Evolutionary conservation across 2,888 invertebrate species (phyloP), one percentile per base, ranked within the genome.

Genomic region (Heliconius cydno): DNA sequence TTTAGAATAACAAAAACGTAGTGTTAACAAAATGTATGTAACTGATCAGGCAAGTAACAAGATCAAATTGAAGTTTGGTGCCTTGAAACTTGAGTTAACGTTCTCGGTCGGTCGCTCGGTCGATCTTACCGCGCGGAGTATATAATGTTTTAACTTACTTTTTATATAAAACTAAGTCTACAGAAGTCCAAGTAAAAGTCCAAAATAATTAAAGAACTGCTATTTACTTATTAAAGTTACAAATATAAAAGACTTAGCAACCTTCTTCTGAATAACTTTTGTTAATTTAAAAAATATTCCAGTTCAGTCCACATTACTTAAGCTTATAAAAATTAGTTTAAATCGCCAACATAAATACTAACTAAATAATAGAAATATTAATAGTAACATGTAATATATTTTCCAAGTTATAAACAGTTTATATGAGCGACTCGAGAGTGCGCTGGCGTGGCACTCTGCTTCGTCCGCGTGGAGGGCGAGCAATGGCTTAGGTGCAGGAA

Each of bases 361-460:
- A 74, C 77, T 80, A 25, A 78, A 15, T 46, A 46, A 25, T 15
- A 63, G 12, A 28, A 65, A 63, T 34, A 52, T 22, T 38, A 77
- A 46, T 52, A 74, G 5, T 22, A 77, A 13, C 34, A 77, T 52
- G 19, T 60, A 73, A n/a, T 30, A 63, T 15, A n/a, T 63, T 30
- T n/a, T 68, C 10, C 72, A 46, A 52, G 68, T 57, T 74, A 46
- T 89, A 90, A 82, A 60, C 72, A 74, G 76, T 52, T 76, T 34
- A 28, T 72, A 57, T 79, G 73, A 34, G 76, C 78, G 77, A 77
- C 86, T 83, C 3, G 90, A 84, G 77, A 98, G 95, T 4, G 97
- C 97, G 87, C 97, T 97, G 71, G 98, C 98, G 92, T 97, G 97
- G 89, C 98, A 98, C 84, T 96, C 96, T 86, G 97, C 95, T 88